Evolutionary conservation across 2,888 invertebrate species (phyloP), one percentile per base, ranked within the genome.

Genomic region (Aphelenchoides bicaudatus): DNA sequence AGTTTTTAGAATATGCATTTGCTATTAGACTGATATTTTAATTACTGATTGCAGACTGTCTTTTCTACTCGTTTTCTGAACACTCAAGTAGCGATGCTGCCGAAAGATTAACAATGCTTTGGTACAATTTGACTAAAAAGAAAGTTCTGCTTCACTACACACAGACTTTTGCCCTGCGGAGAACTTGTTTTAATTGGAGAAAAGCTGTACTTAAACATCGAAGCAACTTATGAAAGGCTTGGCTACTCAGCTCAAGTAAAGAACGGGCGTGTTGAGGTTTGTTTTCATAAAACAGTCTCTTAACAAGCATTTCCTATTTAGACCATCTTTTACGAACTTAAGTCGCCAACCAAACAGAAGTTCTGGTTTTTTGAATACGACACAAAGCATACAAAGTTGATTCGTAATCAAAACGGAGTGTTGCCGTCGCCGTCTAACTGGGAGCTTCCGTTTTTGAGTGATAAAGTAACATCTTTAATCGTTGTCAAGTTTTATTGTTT

Each of bases 371-470:
- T 43, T n/a, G 43, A 10, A 19, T 43, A 8, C 43, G 23, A 43
- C 43, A n/a, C 25, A 8, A 6, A 21, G 10, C 8, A 19, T 19
- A 10, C 25, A 6, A 43, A 10, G 25, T 43, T 55, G 59, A 8
- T 8, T 21, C 56, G 56, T 13, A 21, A 55, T 27, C 57, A 28
- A 21, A 16, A 21, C 8, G 55, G 55, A 59, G n/a, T 25, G 13
- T 56, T 55, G 58, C 55, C 55, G 1, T 21, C 27, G 3, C 13
- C 21, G 19, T 21, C 16, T 23, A 21, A 19, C 2, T 55, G 55
- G 55, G 57, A 55, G 58, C 23, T 55, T 10, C 55, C 55, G 2
- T 55, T 55, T 56, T 21, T 55, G 13, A n/a, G 25, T 10, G 1
- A 56, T 10, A 28, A 56, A 58, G 55, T 55, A 56, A n/a, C 43